A percentile compares a stretch with the other conserved stretches of the same genome.
Evolutionary conservation across 2,797 vertebrate species (phyloP).

Genomic region (Myotis pilosus): DNA sequence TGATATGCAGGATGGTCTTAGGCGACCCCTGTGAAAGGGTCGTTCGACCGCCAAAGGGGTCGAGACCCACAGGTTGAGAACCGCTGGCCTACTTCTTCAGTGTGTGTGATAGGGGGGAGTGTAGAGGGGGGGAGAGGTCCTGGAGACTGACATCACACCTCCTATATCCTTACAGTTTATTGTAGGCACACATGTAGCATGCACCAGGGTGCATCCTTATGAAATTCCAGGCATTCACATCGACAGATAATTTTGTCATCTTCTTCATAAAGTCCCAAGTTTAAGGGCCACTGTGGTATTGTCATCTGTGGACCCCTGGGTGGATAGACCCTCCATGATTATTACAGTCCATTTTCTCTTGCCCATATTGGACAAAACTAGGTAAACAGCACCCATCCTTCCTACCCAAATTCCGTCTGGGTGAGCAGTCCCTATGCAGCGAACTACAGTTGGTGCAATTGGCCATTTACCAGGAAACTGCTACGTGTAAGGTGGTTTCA

Average conservation of each 20-base stretch:
- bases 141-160: not conserved
- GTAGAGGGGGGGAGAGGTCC: rapidly evolving
- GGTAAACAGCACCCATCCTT: not conserved
- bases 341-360: not conserved
- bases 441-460: not conserved
- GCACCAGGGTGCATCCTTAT: not conserved
- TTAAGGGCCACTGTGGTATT: not conserved
- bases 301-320: not conserved
- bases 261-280: not conserved
- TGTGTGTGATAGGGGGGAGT: too few species aligned
- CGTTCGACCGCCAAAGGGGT: too few species aligned
- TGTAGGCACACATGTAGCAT: rapidly evolving
- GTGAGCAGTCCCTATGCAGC: not conserved
- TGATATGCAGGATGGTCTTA: too few species aligned
- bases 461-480: not conserved
- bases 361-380: not conserved
- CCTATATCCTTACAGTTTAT: not conserved
- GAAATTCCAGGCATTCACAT: not conserved
- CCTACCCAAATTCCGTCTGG: not conserved
- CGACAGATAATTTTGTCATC: not conserved
- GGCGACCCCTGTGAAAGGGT: too few species aligned
- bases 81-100: too few species aligned
- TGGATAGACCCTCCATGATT: not conserved
- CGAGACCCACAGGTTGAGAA: too few species aligned
- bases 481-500: not conserved